Base-by-base conservation (phyloP, 1,140 invertebrate genomes). In the Callitettix versicolor region DNA sequence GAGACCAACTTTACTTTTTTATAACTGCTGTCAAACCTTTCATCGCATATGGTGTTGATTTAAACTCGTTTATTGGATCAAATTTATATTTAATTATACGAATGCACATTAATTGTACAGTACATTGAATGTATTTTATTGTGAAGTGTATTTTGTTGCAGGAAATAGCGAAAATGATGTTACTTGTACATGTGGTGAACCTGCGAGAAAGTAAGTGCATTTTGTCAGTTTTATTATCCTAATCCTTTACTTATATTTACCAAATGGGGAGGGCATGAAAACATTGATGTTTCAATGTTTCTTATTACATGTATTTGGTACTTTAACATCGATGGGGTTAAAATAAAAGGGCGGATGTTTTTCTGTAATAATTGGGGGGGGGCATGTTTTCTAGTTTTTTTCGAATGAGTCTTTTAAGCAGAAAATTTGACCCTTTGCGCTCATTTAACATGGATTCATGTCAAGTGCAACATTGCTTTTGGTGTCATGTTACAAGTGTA, bases 121-220 rank as follows among this genome's bases (percentile, higher is more conserved):
- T n/a, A n/a, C n/a, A n/a, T n/a, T n/a, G n/a, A n/a, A n/a, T n/a
- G n/a, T n/a, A 20, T 7, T 46, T 46, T 14, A 46, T 20, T 46
- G 12, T 18, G 14, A 14, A 14, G 4, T 14, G 15, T 58, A 38
- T 21, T 26, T 42, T 26, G 11, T 36, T 15, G 21, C 9, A 12
- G 41, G 2, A 24, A 41, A 58, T 61, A 46, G 53, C 7, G 20
- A n/a, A 24, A 58, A 57, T 14, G 59, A 63, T 33, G 50, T 74
- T 34, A 60, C 65, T 17, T 81, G 79, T 58, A 65, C 65, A 1
- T 83, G 79, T 67, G 70, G 71, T 38, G 49, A 71, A 62, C 65
- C 67, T n/a, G 77, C 76, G 2, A 69, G 67, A 62, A 67, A 68
- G 76, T 78, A 64, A 68, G 66, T 61, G 22, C 44, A 49, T 41